Evolutionary conservation across 1,140 invertebrate species (phyloP), one percentile per base, ranked within the genome.

Genomic region (Drosophila micromelanica): DNA sequence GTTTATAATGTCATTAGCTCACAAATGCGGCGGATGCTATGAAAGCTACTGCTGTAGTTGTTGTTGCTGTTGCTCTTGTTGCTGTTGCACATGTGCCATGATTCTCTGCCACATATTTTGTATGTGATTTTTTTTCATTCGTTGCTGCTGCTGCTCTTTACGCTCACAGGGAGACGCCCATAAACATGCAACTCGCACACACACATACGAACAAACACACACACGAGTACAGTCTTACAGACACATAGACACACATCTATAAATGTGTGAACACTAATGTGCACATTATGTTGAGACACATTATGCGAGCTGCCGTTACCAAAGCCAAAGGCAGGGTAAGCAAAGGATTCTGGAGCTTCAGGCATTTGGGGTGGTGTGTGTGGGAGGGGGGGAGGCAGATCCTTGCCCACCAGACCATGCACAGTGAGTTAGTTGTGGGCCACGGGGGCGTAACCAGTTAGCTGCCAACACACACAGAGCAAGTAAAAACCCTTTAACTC

Each of bases 1-100:
- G 86, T 90, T 86, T 90, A 90, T 90, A 90, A 90, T 90, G 87
- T 90, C 86, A 90, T 90, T 90, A 90, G 86, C 86, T 90, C 73
- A 82, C 76, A 90, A 90, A 90, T 86, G 77, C 72, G 80, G 80
- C 70, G 69, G 79, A 78, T 76, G 74, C 46, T 23, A 27, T 45
- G 35, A n/a, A 54, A 37, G 62, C 54, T 54, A 63, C 61, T 64
- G 62, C 63, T 78, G 63, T 51, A 65, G 74, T 52, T 74, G 78
- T 65, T 55, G 32, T 42, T 60, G 20, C 20, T 17, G 17, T 17
- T 42, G 35, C 23, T 52, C 57, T 52, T 42, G 40, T 9, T 71
- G 61, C 61, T 55, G 65, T 69, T 86, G 81, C 81, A 86, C 78
- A 86, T 86, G 79, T 87, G 76, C 68, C 75, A 64, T 82, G 84